phyloP scores from a whole-genome alignment of 2,888 invertebrate genomes.

The Folsomia candida region DNA sequence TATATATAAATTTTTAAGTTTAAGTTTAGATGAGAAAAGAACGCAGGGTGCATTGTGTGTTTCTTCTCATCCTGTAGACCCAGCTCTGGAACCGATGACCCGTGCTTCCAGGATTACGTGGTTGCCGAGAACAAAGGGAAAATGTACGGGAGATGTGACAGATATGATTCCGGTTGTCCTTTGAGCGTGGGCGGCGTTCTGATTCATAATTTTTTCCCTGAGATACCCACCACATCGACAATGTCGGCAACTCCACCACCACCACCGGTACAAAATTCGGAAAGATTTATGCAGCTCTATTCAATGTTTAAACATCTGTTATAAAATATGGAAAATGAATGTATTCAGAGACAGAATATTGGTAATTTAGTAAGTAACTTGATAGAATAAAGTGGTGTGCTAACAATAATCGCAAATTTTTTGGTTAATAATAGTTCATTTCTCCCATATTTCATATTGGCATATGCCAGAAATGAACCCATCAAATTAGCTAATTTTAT shows the following conservation, averaged over 20 bases:
- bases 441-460: too few relatives aligned
- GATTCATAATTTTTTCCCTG: conserved; percentile 14
- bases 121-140: conserved; percentile 28
- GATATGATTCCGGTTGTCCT: conserved; percentile 4
- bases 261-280: neutral
- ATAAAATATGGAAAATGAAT: neutral
- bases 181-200: conserved; percentile 10
- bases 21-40: neutral
- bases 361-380: too few relatives aligned
- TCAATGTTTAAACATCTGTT: neutral
- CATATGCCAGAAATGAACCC: too few relatives aligned
- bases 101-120: conserved; percentile 27
- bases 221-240: neutral
- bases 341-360: too few relatives aligned
- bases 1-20: neutral
- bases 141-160: conserved; percentile 16
- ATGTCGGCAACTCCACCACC: neutral
- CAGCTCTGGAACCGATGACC: conserved; percentile 26
- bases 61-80: conserved; percentile 33
- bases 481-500: too few relatives aligned
- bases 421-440: too few relatives aligned
- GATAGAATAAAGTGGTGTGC: too few relatives aligned
- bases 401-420: too few relatives aligned
- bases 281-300: neutral
- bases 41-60: too few relatives aligned